Percentiles rank a stretch among this genome's conserved stretches.
Conservation (phyloP, 2,888 invertebrate genomes). For the Apamea crenata region DNA sequence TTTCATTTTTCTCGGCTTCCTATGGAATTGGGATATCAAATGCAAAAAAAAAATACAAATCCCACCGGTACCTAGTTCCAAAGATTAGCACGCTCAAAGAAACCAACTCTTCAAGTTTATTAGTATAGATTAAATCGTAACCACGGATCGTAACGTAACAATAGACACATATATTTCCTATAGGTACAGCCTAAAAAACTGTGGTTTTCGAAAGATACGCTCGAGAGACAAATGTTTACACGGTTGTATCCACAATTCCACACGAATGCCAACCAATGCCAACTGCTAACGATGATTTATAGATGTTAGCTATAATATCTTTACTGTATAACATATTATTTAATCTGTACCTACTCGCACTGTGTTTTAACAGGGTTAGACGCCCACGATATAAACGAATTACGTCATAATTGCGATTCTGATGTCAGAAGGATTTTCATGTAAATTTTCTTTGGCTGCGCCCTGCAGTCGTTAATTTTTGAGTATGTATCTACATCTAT, state of each 20-base stretch:
- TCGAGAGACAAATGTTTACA: slow-evolving; percentile 42
- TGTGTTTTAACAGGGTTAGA: slow-evolving; percentile 29
- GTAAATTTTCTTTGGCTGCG: slow-evolving; percentile 1
- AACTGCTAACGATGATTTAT: slow-evolving; percentile 56
- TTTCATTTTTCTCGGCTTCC: too few species aligned
- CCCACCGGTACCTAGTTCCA: too few species aligned
- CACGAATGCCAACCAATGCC: slow-evolving; percentile 35
- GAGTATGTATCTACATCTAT: background rate
- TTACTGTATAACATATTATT: slow-evolving; percentile 8
- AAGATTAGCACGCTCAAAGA: too few species aligned
- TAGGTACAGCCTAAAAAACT: background rate
- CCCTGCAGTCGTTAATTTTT: background rate
- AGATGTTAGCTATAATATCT: slow-evolving; percentile 29
- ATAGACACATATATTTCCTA: too few species aligned
- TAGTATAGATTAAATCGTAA: too few species aligned
- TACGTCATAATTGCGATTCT: slow-evolving; percentile 35
- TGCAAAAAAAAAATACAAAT: too few species aligned
- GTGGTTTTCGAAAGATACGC: background rate
- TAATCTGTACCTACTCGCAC: slow-evolving; percentile 24
- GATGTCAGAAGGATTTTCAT: slow-evolving; percentile 12
- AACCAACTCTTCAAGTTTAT: too few species aligned
- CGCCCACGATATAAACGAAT: slow-evolving; percentile 14
- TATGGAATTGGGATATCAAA: too few species aligned
- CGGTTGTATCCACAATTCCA: slow-evolving; percentile 22
- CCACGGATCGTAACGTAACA: too few species aligned